phyloP scores from a whole-genome alignment of 2,888 invertebrate species.

The Taenaris catops region DNA sequence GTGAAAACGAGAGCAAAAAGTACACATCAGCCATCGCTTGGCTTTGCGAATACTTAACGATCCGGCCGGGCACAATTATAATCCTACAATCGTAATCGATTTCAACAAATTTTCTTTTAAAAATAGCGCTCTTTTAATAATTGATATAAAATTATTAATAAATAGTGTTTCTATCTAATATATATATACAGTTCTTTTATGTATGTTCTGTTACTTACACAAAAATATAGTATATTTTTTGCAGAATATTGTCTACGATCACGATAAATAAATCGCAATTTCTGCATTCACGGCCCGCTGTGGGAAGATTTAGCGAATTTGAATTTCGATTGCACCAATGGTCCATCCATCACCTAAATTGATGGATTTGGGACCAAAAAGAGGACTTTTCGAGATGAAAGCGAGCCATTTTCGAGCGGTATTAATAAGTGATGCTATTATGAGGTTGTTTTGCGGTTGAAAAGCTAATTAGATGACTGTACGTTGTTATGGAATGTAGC shows the following conservation, averaged over 20 bases:
- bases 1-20: conserved; percentile 69
- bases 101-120: no score
- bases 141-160: no score
- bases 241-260: background rate
- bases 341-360: conserved; percentile 76
- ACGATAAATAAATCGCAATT: conserved; percentile 2
- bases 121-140: no score
- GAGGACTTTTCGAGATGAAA: conserved; percentile 63
- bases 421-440: conserved; percentile 63
- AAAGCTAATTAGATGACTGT: conserved; percentile 17
- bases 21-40: conserved; percentile 42
- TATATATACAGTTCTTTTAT: no score
- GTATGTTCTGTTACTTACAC: no score
- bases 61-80: no score
- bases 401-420: conserved; percentile 60
- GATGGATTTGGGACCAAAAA: conserved; percentile 76
- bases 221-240: no score
- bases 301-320: conserved; percentile 80
- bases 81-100: no score
- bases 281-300: conserved; percentile 64
- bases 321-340: conserved; percentile 72
- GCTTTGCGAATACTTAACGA: conserved; percentile 64
- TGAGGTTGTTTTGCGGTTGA: conserved; percentile 35
- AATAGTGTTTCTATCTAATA: no score
- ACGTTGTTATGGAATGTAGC: conserved; percentile 3